Percentiles rank a stretch among this genome's conserved stretches.
Conservation (phyloP, 1,140 invertebrate genomes). For the Coenobita brevimanus region DNA sequence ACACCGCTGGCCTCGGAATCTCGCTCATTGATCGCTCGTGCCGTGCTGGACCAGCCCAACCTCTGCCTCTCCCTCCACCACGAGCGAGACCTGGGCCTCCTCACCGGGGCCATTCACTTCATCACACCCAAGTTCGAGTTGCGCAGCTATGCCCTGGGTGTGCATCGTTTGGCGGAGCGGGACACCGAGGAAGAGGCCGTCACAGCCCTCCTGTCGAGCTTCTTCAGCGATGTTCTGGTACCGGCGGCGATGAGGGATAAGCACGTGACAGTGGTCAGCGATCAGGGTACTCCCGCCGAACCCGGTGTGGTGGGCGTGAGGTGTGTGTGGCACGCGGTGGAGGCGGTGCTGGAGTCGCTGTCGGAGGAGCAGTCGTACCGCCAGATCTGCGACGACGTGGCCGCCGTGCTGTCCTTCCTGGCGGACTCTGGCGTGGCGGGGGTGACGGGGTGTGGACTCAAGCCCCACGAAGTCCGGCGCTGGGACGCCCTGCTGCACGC, state of each 20-base stretch:
- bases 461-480: conserved; percentile 55
- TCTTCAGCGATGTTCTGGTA: conserved; percentile 63
- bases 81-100: conserved; percentile 46
- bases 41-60: conserved; percentile 62
- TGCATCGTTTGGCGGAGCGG: conserved; percentile 39
- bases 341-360: conserved; percentile 57
- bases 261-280: conserved; percentile 66
- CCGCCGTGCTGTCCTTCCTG: conserved; percentile 55
- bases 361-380: conserved; percentile 60
- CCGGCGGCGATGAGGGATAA: conserved; percentile 62
- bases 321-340: conserved; percentile 66
- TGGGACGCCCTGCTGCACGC: conserved; percentile 68
- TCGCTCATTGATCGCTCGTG: conserved; percentile 49
- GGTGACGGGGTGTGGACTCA: conserved; percentile 57
- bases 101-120: conserved; percentile 66
- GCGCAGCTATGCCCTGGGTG: conserved; percentile 58
- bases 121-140: conserved; percentile 67
- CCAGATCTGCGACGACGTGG: conserved; percentile 65
- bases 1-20: conserved; percentile 62
- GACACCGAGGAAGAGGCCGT: conserved; percentile 63
- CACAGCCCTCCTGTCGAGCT: conserved; percentile 43
- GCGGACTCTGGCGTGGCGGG: conserved; percentile 60
- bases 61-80: conserved; percentile 67
- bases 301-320: conserved; percentile 60
- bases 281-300: conserved; percentile 55